Conservation (phyloP, 2,888 invertebrate genomes). For the Tridacna crocea region DNA sequence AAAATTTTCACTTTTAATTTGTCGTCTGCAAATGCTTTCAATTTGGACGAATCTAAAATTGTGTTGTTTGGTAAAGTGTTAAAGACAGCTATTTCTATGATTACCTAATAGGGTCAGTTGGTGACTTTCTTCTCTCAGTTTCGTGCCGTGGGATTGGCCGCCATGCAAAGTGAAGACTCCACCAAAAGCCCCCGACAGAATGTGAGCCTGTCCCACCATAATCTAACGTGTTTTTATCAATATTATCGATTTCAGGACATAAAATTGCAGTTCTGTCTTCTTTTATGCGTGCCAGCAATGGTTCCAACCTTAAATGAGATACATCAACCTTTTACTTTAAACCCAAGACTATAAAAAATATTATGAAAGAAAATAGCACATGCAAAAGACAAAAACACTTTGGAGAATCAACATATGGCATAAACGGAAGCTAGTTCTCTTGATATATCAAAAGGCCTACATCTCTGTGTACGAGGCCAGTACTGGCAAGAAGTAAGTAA, state of each 20-base stretch:
- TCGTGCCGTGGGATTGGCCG: constrained; percentile 80
- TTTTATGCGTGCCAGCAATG: constrained; percentile 93
- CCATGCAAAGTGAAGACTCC: constrained; percentile 96
- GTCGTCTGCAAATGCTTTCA: too few relatives aligned
- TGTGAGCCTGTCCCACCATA: constrained; percentile 79
- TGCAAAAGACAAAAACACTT: too few relatives aligned
- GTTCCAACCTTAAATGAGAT: constrained; percentile 89
- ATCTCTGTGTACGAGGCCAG: too few relatives aligned
- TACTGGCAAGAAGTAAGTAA: too few relatives aligned
- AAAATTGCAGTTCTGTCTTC: constrained; percentile 92
- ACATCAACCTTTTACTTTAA: neutral
- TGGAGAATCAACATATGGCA: too few relatives aligned
- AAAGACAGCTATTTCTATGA: neutral
- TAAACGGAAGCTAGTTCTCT: too few relatives aligned
- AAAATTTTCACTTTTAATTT: neutral
- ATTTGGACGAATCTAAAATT: too few relatives aligned
- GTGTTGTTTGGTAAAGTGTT: neutral
- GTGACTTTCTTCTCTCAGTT: constrained; percentile 69
- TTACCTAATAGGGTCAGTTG: constrained; percentile 78
- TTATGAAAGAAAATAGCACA: too few relatives aligned
- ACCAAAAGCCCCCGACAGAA: constrained; percentile 84
- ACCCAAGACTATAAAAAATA: too few relatives aligned
- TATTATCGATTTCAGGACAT: constrained; percentile 97
- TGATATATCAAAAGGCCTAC: too few relatives aligned
- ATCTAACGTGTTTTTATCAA: constrained; percentile 90